Evolutionary conservation across 2,113 vertebrate genomes (phyloP).

Genomic region (Lasiurus borealis): DNA sequence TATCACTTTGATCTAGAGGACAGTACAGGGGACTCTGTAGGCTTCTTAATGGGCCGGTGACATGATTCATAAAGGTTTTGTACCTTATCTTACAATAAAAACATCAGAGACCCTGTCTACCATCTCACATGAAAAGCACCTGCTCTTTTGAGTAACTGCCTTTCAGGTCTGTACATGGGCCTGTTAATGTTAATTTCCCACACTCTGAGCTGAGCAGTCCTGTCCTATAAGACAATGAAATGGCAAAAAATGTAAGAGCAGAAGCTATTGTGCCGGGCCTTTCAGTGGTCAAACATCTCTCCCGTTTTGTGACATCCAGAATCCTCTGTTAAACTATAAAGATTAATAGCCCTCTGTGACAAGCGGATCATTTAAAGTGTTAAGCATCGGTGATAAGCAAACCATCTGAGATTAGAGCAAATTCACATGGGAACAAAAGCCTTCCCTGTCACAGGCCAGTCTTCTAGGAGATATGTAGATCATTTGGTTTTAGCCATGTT

Average conservation of each 20-base stretch:
- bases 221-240: neutral
- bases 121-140: neutral
- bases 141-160: neutral
- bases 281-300: conserved; percentile 40
- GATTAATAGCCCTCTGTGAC: conserved; percentile 58
- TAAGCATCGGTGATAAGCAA: conserved; percentile 59
- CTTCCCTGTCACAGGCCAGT: conserved; percentile 54
- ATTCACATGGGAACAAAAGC: neutral
- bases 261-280: neutral
- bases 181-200: neutral
- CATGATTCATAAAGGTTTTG: neutral
- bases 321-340: conserved; percentile 54
- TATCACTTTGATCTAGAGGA: neutral
- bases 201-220: neutral
- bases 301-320: neutral
- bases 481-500: conserved; percentile 6
- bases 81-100: neutral
- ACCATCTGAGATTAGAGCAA: conserved; percentile 42
- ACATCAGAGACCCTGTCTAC: neutral
- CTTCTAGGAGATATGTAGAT: conserved; percentile 28
- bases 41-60: neutral
- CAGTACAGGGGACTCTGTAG: neutral
- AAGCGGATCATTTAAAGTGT: conserved; percentile 67
- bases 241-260: neutral
- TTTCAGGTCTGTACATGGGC: neutral